Evolutionary conservation across 1,140 invertebrate genomes (phyloP), one percentile per base, ranked within the genome.

Genomic region (Drosophila obscura): DNA sequence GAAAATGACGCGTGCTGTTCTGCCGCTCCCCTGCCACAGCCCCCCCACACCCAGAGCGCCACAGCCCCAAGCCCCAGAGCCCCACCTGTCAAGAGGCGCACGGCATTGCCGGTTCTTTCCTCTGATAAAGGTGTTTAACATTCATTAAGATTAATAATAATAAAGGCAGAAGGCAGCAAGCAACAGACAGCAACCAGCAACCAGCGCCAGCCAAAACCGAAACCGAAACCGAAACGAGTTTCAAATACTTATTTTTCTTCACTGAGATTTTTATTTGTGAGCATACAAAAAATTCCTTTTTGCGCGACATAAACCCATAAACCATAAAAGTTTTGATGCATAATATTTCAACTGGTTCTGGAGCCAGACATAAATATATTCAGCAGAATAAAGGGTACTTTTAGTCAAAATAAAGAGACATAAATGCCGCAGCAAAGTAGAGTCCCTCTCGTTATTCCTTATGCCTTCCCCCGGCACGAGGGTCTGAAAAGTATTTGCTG

Each of bases 71-170:
- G 35, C 11, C 35, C 35, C 35, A 11, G 4, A 4, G 35, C 35
- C 35, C 35, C 35, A 39, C 35, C 35, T 39, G 35, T 39, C 35
- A 39, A 39, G 11, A 13, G 35, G 35, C 35, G 11, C 35, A 39
- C 35, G 35, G 35, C 63, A 52, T 62, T 62, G 57, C 63, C 51
- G 61, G 64, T 67, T 67, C 43, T 49, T 79, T 63, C 24, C 62
- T 71, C 75, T 77, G 83, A 88, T 88, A 88, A 88, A 88, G 83
- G 79, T 88, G 83, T 88, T 88, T 88, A 88, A 88, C 83, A 88
- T 88, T 88, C 84, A 88, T 88, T 88, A 88, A 88, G 83, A 88
- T 88, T 88, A 88, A 83, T 88, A 88, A 78, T 80, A 74, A 74
- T 22, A 50, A 55, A 76, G 51, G 64, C 51, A 31, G 51, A 31